A percentile compares a stretch with the other conserved stretches of the same genome.
Conservation (phyloP, 2,888 invertebrate genomes). For the Julus scanicus region DNA sequence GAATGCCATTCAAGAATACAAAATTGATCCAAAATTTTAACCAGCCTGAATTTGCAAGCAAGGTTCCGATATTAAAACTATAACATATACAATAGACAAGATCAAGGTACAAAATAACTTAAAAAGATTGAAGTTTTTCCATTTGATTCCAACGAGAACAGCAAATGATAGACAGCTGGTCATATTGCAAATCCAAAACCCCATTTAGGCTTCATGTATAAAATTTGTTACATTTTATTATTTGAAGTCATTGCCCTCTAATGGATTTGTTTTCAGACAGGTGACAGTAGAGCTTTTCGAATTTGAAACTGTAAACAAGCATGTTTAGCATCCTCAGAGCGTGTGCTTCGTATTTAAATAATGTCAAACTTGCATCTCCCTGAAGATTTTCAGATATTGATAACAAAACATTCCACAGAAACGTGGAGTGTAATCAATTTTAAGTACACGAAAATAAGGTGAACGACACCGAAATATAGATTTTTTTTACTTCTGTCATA, state of each 20-base stretch:
- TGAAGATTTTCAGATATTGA: neutral
- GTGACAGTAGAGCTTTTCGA: neutral
- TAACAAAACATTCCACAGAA: constrained; percentile 1
- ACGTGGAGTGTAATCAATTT: neutral
- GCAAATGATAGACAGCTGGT: neutral
- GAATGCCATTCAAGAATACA: neutral
- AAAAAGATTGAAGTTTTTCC: no score
- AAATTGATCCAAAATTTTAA: neutral
- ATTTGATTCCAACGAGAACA: neutral
- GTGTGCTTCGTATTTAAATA: constrained; percentile 16
- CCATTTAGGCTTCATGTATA: neutral
- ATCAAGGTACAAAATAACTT: no score
- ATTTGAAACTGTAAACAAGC: constrained; percentile 8
- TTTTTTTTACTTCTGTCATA: neutral
- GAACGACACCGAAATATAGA: constrained; percentile 36
- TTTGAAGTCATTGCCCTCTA: neutral
- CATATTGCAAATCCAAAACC: neutral
- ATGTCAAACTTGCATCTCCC: constrained; percentile 7
- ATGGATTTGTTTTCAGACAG: neutral
- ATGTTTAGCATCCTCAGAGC: neutral
- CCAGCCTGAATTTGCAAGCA: neutral
- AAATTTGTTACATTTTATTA: no score
- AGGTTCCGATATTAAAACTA: neutral
- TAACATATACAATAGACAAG: neutral
- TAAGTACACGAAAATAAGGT: neutral